Evolutionary conservation across 2,888 invertebrate species (phyloP).

Genomic region (Orchestes rusci): DNA sequence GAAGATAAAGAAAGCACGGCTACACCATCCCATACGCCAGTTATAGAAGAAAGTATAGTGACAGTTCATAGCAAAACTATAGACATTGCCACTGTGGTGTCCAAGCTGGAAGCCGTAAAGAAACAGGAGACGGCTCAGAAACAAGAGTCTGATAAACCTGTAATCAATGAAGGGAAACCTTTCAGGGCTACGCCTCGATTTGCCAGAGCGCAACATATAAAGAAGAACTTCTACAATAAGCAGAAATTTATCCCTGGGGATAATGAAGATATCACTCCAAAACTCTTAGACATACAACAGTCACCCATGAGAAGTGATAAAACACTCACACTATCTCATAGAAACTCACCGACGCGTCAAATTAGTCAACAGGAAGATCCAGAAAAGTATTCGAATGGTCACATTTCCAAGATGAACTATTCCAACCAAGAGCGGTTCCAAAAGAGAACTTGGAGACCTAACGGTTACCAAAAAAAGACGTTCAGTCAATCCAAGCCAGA

Average conservation of each 20-base stretch:
- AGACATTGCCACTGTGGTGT: conserved; percentile 42
- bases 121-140: conserved; percentile 16
- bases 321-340: too few relatives aligned
- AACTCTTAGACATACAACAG: too few relatives aligned
- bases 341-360: conserved; percentile 4
- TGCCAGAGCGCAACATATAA: conserved; percentile 24
- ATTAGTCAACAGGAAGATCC: neutral
- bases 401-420: too few relatives aligned
- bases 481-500: conserved; percentile 4
- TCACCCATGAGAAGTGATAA: too few relatives aligned
- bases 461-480: too few relatives aligned
- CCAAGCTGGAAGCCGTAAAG: conserved; percentile 42
- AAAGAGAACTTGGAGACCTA: conserved; percentile 26
- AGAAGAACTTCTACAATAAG: conserved; percentile 27
- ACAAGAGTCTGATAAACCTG: conserved; percentile 6
- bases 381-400: too few relatives aligned
- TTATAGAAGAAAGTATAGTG: conserved; percentile 20
- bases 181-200: conserved; percentile 19
- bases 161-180: conserved; percentile 20
- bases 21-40: conserved; percentile 20
- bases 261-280: too few relatives aligned
- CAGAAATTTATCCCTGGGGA: too few relatives aligned
- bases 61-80: conserved; percentile 31
- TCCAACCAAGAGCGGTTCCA: too few relatives aligned
- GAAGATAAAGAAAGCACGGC: conserved; percentile 19